phyloP scores from a whole-genome alignment of 2,113 vertebrate genomes.

The Alaudala cheleensis region DNA sequence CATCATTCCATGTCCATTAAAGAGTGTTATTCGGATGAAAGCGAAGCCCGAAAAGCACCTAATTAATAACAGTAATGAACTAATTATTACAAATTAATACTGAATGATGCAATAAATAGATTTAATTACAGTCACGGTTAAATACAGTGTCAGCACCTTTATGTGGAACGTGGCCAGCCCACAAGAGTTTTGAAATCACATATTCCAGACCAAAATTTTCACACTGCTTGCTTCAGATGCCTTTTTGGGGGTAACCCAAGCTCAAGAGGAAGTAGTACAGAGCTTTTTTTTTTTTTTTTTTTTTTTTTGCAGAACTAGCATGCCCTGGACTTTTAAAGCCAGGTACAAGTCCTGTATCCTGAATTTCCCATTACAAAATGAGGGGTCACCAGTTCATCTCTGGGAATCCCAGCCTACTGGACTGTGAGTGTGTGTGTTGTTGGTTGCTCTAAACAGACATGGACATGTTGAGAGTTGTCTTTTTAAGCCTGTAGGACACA shows the following conservation, averaged over 20 bases:
- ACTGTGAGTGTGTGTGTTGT: not conserved
- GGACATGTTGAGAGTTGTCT: not conserved
- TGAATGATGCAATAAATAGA: not conserved
- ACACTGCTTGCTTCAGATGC: not conserved
- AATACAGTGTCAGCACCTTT: slow-evolving; percentile 36
- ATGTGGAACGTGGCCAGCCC: slow-evolving; percentile 20
- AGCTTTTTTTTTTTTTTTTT: not conserved
- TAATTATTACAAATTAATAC: slow-evolving; percentile 49
- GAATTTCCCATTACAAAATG: not conserved
- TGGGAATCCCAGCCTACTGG: not conserved
- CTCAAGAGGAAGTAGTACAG: not conserved
- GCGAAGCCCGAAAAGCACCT: not conserved
- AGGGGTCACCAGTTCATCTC: not conserved
- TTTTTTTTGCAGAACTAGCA: not conserved
- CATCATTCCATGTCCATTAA: not conserved
- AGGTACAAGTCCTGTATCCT: not conserved
- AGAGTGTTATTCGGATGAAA: not conserved
- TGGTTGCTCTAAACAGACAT: not conserved
- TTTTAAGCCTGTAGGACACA: not conserved
- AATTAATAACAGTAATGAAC: slow-evolving; percentile 37
- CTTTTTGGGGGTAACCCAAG: not conserved
- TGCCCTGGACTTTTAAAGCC: not conserved
- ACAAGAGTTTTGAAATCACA: slow-evolving; percentile 36
- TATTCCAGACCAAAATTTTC: not conserved
- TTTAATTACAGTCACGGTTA: slow-evolving; percentile 20